Conservation (phyloP, 92 coral and sea anemone genomes). For the Parazoanthus swiftii region DNA sequence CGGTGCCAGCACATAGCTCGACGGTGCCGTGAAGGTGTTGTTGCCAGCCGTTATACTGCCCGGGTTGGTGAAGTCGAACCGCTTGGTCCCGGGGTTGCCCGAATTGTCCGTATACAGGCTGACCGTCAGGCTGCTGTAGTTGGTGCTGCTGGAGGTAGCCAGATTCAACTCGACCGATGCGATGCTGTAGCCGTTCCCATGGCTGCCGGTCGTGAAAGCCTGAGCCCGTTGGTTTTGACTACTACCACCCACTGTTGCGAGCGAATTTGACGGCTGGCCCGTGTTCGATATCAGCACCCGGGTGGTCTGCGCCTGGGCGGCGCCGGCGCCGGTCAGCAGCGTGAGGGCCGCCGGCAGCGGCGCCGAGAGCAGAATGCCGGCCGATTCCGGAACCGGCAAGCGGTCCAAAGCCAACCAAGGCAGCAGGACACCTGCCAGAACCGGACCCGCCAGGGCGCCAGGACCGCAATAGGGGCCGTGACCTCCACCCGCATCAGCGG, state of each 20-base stretch:
- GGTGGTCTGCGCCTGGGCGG: slow-evolving; percentile 18
- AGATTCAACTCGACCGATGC: slow-evolving; percentile 5
- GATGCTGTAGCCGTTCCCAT: not conserved
- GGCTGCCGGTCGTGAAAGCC: slow-evolving; percentile 14
- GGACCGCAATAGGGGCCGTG: slow-evolving; percentile 17
- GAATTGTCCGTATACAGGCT: too few relatives aligned
- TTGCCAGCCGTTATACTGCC: too few relatives aligned
- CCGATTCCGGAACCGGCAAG: slow-evolving; percentile 17
- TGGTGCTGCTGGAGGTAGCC: not conserved
- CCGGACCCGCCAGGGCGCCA: slow-evolving; percentile 19
- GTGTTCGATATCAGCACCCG: slow-evolving; percentile 15
- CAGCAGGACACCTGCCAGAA: slow-evolving; percentile 16
- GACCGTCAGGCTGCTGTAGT: too few relatives aligned
- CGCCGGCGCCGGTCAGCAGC: slow-evolving; percentile 19
- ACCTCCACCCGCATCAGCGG: slow-evolving; percentile 17
- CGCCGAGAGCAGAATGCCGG: slow-evolving; percentile 17
- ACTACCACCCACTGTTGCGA: slow-evolving; percentile 15
- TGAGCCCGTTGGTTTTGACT: slow-evolving; percentile 15
- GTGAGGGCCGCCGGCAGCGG: slow-evolving; percentile 19
- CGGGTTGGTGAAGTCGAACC: too few relatives aligned
- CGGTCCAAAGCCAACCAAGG: slow-evolving; percentile 16
- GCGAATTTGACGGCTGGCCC: slow-evolving; percentile 17
- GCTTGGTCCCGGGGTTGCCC: too few relatives aligned
- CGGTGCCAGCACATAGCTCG: too few relatives aligned
- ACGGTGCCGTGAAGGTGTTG: not conserved